Evolutionary conservation across 2,888 invertebrate genomes (phyloP).

Genomic region (Gerris lacustris): DNA sequence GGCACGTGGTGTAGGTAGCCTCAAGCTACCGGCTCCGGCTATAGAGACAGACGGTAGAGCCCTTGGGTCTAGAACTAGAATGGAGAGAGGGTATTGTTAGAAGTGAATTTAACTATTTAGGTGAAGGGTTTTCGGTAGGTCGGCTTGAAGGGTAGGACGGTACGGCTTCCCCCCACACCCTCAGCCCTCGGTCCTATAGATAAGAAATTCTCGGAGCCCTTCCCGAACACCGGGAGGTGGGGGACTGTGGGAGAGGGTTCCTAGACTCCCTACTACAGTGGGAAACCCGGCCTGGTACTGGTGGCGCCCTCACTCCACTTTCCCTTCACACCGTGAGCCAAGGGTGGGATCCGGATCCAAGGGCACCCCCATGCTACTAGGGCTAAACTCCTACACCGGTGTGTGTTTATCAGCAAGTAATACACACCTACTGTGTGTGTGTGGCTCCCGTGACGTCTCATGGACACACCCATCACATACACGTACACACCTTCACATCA

Average conservation of each 20-base stretch:
- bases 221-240: not conserved
- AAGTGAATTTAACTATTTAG: conserved; percentile 3
- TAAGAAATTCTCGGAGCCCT: conserved; percentile 1
- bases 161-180: not conserved
- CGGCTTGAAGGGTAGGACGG: not conserved
- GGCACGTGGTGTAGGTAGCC: too few species aligned
- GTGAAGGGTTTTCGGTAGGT: not conserved
- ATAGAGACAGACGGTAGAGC: not conserved
- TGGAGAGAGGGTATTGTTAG: not conserved
- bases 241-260: conserved; percentile 16
- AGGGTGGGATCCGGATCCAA: conserved; percentile 2
- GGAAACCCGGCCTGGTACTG: conserved; percentile 15
- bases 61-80: too few species aligned
- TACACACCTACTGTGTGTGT: too few species aligned
- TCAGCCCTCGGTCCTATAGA: not conserved
- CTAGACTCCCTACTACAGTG: conserved; percentile 17
- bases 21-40: too few species aligned
- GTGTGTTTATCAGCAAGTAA: not conserved
- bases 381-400: not conserved
- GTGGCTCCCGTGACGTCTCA: not conserved
- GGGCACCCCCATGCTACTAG: not conserved
- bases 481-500: not conserved
- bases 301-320: conserved; percentile 5
- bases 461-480: not conserved
- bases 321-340: conserved; percentile 2